Evolutionary conservation across 2,797 vertebrate genomes (phyloP).

Genomic region (Molothrus aeneus): DNA sequence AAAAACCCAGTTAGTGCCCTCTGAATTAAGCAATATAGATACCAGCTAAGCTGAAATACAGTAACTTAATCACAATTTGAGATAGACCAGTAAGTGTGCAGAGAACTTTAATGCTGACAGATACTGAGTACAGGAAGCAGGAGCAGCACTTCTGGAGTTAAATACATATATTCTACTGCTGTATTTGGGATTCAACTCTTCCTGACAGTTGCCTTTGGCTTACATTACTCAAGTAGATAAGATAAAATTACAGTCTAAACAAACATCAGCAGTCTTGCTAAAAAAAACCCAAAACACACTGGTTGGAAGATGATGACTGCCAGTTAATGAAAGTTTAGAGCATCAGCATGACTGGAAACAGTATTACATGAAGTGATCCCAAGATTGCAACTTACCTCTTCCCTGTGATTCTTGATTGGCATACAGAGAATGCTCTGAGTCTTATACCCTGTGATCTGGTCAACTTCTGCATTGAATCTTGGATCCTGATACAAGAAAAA

Average conservation of each 20-base stretch:
- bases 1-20: not conserved
- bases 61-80: not conserved
- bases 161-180: not conserved
- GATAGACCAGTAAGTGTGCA: not conserved
- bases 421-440: slow-evolving; percentile 97
- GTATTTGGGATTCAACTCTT: slow-evolving; percentile 1
- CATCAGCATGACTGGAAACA: not conserved
- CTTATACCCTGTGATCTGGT: slow-evolving; percentile 96
- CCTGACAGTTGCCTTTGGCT: slow-evolving; percentile 5
- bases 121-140: not conserved
- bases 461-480: slow-evolving; percentile 96
- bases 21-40: not conserved
- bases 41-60: not conserved
- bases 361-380: not conserved
- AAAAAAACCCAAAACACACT: too few species aligned
- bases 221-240: slow-evolving; percentile 2
- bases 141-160: not conserved
- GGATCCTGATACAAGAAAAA: slow-evolving; percentile 82
- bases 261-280: not conserved
- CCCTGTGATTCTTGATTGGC: slow-evolving; percentile 97
- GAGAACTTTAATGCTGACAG: not conserved
- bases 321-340: not conserved
- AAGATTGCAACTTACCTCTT: slow-evolving; percentile 83
- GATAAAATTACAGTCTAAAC: slow-evolving; percentile 1
- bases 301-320: not conserved